phyloP scores from a whole-genome alignment of 1,140 invertebrate genomes.

The Vanessa tameamea region DNA sequence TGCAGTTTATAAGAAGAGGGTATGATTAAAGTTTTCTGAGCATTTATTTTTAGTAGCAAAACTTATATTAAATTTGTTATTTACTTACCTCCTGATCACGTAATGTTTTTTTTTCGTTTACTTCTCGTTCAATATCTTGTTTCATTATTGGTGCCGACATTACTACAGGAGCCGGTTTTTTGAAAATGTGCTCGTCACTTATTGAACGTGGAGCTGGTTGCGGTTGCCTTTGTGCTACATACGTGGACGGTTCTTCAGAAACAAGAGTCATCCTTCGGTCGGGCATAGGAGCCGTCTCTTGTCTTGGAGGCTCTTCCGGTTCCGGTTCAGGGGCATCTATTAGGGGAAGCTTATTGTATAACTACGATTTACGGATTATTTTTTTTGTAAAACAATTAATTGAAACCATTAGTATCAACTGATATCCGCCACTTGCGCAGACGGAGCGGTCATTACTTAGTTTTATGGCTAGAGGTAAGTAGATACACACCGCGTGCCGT shows the following conservation, averaged over 20 bases:
- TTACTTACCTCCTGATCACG: conserved; percentile 49
- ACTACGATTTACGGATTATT: neutral
- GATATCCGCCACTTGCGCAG: neutral
- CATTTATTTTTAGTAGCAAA: neutral
- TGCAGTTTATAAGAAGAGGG: neutral
- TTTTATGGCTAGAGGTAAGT: conserved; percentile 11
- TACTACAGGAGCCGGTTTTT: conserved; percentile 39
- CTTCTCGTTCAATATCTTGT: conserved; percentile 40
- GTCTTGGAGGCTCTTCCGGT: conserved; percentile 51
- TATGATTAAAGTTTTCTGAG: neutral
- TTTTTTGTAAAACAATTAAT: neutral
- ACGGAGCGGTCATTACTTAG: conserved; percentile 24
- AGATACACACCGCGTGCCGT: conserved; percentile 67
- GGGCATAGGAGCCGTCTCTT: conserved; percentile 53
- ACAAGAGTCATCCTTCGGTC: conserved; percentile 69
- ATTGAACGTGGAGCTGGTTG: conserved; percentile 33
- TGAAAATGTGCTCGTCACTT: conserved; percentile 42
- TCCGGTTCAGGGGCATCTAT: conserved; percentile 61
- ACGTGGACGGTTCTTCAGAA: conserved; percentile 41
- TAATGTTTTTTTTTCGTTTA: conserved; percentile 31
- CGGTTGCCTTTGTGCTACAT: conserved; percentile 27
- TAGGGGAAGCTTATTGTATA: conserved; percentile 36
- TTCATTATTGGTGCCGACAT: conserved; percentile 43
- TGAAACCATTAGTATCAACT: neutral
- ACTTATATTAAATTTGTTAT: no score